Evolutionary conservation across 1,140 invertebrate genomes (phyloP).

Genomic region (Scaptomyza montana): DNA sequence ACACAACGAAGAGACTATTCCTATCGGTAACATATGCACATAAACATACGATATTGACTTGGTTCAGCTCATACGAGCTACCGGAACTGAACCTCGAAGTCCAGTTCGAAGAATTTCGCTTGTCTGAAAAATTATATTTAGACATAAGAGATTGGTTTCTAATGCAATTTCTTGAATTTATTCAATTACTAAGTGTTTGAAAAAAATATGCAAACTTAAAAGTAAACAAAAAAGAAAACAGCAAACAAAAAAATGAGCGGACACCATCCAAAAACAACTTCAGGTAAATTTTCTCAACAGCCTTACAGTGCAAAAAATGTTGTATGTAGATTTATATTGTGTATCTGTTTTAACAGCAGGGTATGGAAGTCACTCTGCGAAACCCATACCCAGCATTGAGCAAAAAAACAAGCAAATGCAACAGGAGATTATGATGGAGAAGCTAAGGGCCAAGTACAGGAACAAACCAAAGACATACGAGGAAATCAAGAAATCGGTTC

Average conservation of each 20-base stretch:
- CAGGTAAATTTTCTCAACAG: conserved; percentile 4
- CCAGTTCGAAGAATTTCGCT: neutral
- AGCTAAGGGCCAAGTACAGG: conserved; percentile 62
- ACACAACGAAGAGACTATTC: neutral
- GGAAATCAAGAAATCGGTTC: conserved; percentile 93
- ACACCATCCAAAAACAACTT: neutral
- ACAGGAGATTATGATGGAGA: conserved; percentile 70
- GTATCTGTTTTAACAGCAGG: conserved; percentile 11
- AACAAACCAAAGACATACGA: conserved; percentile 89
- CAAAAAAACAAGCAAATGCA: conserved; percentile 71
- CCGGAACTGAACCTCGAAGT: neutral
- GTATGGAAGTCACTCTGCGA: conserved; percentile 38
- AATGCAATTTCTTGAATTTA: neutral
- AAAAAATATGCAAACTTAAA: neutral
- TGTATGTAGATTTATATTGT: neutral
- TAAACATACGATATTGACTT: neutral
- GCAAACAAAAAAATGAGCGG: conserved; percentile 1
- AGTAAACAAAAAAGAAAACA: neutral
- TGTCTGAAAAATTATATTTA: neutral
- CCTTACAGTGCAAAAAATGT: neutral
- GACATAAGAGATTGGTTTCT: neutral
- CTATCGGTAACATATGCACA: conserved; percentile 1
- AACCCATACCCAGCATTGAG: conserved; percentile 53
- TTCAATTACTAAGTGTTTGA: conserved; percentile 14
- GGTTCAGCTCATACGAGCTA: neutral